These are phyloP conservation scores for Ascaphus truei DNA, from an alignment of 2,113 vertebrate genomes.

Conservation along the genomic window DNA sequence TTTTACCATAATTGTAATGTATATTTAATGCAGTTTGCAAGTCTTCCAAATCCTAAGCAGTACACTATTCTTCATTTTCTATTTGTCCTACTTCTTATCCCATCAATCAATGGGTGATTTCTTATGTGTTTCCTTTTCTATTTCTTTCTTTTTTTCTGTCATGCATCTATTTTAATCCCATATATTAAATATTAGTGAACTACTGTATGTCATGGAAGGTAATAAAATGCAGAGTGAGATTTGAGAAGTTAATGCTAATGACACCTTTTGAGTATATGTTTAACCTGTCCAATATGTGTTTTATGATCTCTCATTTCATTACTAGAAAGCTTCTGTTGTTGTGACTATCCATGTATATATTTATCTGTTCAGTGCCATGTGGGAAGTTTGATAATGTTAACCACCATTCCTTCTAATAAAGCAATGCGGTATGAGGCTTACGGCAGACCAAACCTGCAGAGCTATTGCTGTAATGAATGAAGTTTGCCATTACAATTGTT, in stretches of 20 bases:
- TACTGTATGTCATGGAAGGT: conserved; percentile 18
- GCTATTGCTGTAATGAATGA: too few species aligned
- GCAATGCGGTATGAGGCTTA: too few species aligned
- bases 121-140: conserved; percentile 20
- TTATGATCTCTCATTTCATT: conserved; percentile 17
- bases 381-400: background rate
- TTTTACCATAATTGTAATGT: background rate
- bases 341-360: background rate
- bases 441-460: too few species aligned
- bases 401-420: background rate
- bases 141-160: conserved; percentile 21
- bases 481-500: too few species aligned
- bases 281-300: background rate
- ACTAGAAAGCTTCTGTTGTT: background rate
- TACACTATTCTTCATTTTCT: background rate
- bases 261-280: conserved; percentile 9
- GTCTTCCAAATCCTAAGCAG: too few species aligned
- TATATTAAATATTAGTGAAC: conserved; percentile 29
- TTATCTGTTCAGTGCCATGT: background rate
- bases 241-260: conserved; percentile 1
- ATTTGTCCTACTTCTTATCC: conserved; percentile 12
- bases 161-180: conserved; percentile 11
- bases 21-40: too few species aligned
- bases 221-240: too few species aligned
- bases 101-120: conserved; percentile 20